phyloP scores from a whole-genome alignment of 2,113 vertebrate species.

The Petroica traversi region DNA sequence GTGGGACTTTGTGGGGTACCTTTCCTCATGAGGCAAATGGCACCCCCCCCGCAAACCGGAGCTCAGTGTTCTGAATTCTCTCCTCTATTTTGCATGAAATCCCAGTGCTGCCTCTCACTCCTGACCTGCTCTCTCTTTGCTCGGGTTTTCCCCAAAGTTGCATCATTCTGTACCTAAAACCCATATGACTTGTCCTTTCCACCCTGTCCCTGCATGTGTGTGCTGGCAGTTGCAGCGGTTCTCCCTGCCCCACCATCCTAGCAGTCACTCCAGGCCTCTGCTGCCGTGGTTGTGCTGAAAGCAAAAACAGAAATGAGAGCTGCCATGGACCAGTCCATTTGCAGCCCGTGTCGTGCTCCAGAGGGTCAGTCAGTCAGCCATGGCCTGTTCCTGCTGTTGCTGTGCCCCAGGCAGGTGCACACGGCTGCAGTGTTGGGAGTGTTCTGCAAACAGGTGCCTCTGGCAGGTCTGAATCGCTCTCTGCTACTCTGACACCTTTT shows the following conservation, averaged over 20 bases:
- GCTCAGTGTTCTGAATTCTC: neutral
- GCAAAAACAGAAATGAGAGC: neutral
- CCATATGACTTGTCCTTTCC: rapidly evolving
- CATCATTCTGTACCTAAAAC: neutral
- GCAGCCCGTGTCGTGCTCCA: neutral
- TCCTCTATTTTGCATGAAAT: conserved; percentile 5
- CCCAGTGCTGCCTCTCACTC: neutral
- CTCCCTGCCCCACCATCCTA: neutral
- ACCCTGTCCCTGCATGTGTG: neutral
- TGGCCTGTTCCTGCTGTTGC: neutral
- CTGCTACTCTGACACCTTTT: neutral
- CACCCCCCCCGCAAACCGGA: neutral
- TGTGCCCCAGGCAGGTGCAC: neutral
- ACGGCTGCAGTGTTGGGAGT: neutral
- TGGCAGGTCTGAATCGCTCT: neutral
- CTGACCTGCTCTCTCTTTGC: neutral
- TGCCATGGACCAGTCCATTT: neutral
- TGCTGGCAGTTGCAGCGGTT: neutral
- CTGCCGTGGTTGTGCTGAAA: neutral
- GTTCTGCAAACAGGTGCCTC: neutral
- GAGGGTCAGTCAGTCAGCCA: neutral
- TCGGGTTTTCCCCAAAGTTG: neutral
- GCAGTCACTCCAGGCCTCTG: neutral
- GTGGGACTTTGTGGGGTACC: neutral
- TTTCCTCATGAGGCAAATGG: neutral